Conservation (phyloP, 2,888 invertebrate genomes). For the Drosophila stalkeri region DNA sequence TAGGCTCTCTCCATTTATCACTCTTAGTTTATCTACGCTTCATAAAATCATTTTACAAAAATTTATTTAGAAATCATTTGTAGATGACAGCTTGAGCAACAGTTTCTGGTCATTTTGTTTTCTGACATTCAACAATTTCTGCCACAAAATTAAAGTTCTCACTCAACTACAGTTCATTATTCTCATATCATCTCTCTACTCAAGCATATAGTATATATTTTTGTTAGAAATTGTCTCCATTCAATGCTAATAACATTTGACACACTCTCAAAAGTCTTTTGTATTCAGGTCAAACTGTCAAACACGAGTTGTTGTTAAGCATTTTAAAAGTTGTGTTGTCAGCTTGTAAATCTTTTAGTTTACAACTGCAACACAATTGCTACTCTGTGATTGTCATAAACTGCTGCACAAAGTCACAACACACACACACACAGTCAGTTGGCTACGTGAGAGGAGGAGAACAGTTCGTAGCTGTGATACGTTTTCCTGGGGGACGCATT, state of each 20-base stretch:
- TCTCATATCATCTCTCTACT: neutral
- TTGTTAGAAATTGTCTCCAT: neutral
- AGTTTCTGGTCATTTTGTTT: neutral
- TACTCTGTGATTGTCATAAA: conserved; percentile 29
- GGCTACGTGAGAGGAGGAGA: conserved; percentile 8
- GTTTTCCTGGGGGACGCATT: conserved; percentile 1
- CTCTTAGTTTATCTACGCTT: neutral
- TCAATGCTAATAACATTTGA: neutral
- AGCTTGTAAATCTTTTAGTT: conserved; percentile 35
- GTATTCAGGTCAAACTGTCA: conserved; percentile 11
- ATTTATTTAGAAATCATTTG: neutral
- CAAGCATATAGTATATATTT: neutral
- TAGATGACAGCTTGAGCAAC: neutral
- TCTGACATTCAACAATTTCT: neutral
- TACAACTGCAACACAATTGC: conserved; percentile 38
- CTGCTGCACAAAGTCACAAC: conserved; percentile 38
- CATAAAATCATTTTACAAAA: neutral
- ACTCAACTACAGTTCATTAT: conserved; percentile 3
- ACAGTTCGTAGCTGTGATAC: neutral
- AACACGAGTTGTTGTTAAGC: conserved; percentile 18
- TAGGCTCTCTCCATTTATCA: neutral
- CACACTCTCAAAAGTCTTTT: neutral
- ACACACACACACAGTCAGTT: conserved; percentile 7
- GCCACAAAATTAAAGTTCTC: neutral
- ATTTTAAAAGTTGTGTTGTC: conserved; percentile 28